These are phyloP conservation scores for Coronaproctus castanopsis DNA, from an alignment of 2,888 invertebrate genomes.

Conservation along the genomic window DNA sequence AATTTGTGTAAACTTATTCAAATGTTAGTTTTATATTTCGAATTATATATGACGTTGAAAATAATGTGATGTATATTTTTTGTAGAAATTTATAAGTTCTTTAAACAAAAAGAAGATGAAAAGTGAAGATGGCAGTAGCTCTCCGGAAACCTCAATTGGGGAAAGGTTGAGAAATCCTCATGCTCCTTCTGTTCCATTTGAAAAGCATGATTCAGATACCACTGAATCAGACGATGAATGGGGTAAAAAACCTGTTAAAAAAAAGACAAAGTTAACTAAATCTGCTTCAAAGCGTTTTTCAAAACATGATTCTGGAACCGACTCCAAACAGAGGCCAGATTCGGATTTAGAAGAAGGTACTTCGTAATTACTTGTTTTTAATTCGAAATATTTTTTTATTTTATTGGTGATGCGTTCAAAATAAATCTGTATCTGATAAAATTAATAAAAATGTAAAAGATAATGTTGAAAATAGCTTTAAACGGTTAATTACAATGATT, in stretches of 20 bases:
- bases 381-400: no score
- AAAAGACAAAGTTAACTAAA: background rate
- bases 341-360: conserved; percentile 7
- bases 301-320: background rate
- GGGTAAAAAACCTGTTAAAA: background rate
- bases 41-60: background rate
- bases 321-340: background rate
- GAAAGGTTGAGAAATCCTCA: background rate
- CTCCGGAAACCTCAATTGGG: background rate
- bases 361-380: no score
- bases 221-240: background rate
- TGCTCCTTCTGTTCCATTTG: background rate
- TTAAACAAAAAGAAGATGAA: background rate
- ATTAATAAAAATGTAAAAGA: no score
- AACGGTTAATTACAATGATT: no score
- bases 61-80: background rate
- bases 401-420: no score
- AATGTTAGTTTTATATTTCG: background rate
- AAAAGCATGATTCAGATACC: background rate
- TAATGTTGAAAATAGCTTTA: no score
- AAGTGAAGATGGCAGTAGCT: background rate
- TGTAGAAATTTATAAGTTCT: background rate
- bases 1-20: no score
- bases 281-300: background rate
- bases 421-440: no score